Evolutionary conservation across 2,113 vertebrate species (phyloP), one percentile per base, ranked within the genome.

Genomic region (Alosa alosa): DNA sequence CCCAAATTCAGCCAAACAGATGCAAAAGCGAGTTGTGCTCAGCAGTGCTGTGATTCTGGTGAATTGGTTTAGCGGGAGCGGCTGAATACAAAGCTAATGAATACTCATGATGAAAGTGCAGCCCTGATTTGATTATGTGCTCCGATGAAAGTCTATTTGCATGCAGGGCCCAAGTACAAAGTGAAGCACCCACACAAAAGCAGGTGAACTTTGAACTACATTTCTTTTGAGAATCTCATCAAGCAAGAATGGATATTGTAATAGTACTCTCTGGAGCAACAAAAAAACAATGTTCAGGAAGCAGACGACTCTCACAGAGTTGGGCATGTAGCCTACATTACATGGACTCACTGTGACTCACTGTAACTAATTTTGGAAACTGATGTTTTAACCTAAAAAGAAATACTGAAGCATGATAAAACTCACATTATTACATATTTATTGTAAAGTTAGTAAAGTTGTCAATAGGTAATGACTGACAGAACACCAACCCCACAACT

Each of bases 71-170:
- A 2, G n/a, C 11, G 1, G 10, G 64, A 44, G 64, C 64, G 13
- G 64, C n/a, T 25, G 10, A 9, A 25, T 25, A 72, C 31, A 72
- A 15, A 72, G 64, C 64, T 72, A 11, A 72, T 72, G 64, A 72
- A 72, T 72, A 72, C 64, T 72, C 64, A 72, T 72, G 25, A 72
- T 72, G 64, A 72, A 72, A 68, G 25, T 36, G 25, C 4, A 9
- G 64, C 25, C 64, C 25, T 72, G 64, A 72, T 72, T 72, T 72
- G 25, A 72, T 72, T 31, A 72, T 36, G 64, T 72, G 64, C 64
- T 72, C 25, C 25, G 11, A 25, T 72, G 64, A 25, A 72, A 72
- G 25, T 36, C n/a, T 36, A 72, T 72, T 72, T 72, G 64, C 64
- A 72, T 72, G 64, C 31, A 10, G 64, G 1, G 64, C 31, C 15